Base-by-base conservation (phyloP, 2,888 invertebrate genomes). In the Drosophila subsilvestris region DNA sequence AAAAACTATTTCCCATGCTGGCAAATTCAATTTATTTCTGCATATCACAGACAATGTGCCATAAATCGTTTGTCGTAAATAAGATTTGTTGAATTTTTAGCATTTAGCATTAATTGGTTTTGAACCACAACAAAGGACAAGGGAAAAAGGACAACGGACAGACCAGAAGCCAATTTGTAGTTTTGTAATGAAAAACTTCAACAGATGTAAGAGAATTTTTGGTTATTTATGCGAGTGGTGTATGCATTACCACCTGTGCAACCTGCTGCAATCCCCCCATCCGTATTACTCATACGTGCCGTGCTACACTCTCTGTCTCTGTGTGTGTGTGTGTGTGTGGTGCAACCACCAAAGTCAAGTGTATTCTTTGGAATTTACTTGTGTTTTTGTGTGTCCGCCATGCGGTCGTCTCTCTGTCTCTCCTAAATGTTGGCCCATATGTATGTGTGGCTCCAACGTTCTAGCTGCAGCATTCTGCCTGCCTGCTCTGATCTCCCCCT, bases 161-260 rank as follows among this genome's bases (percentile, higher is more conserved):
- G 88, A 80, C 86, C 72, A 87, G 48, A 66, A 66, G 69, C 73
- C 83, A 87, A 83, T 86, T 83, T 83, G 80, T 75, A 77, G 85
- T 86, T 71, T 37, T 63, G 75, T 83, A 86, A 83, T 88, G 71
- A 79, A 75, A 78, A 83, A 68, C 82, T 83, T 79, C 77, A 78
- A 69, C 74, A 80, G 74, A 76, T 76, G 73, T 59, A 20, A 32
- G 54, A 32, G 78, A 60, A 67, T 82, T 76, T 82, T 76, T 66
- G 62, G 48, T 65, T 71, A 74, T 73, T 71, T 74, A 83, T 80
- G 79, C 79, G 76, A 37, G 37, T 2, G 37, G 14, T 79, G 79
- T 78, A 71, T 79, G 75, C 73, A 45, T 60, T 69, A 56, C 80
- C 67, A 79, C 22, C 18, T 12, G 42, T 47, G 22, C 22, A 22